Evolutionary conservation across 2,888 invertebrate genomes (phyloP), one percentile per base, ranked within the genome.

Genomic region (Noctua comes): DNA sequence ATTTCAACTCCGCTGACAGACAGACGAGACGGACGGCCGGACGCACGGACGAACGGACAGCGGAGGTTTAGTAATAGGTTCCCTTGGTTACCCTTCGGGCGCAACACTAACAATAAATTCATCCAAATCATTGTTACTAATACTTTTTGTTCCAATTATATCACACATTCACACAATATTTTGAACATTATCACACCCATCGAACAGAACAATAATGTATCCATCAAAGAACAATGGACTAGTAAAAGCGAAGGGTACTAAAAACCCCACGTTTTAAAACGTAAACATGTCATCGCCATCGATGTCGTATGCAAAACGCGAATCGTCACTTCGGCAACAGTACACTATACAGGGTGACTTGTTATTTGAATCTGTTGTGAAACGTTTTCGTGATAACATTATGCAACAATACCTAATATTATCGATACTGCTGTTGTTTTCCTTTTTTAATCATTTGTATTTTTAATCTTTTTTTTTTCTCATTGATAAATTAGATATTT

Each of bases 241-340:
- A 40, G 24, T 72, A 72, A 68, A 68, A 69, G 36, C 57, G 68
- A 68, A 43, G 82, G 70, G 57, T 57, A 36, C 62, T 70, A 78
- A 72, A 68, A 57, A 73, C 79, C 73, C 66, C 65, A 62, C 73
- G 75, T 72, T 79, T 77, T 83, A 80, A 78, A 79, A 76, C 74
- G 75, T 74, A 85, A 86, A 88, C 79, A 85, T 79, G 83, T 88
- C 83, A 76, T 73, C 54, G 74, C 79, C 80, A 74, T 73, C 54
- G 74, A 66, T 77, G 73, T 76, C 74, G 69, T 76, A 80, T 72
- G 74, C 70, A 73, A 73, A 74, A 76, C 54, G 69, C 68, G 71
- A 74, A 73, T 79, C 51, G 80, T 79, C 80, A 83, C 80, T 83
- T 64, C 62, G 73, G 48, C 46, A 59, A 81, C 62, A 79, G 62